Conservation (phyloP, 2,888 invertebrate species). For the Calameuta idolon region DNA sequence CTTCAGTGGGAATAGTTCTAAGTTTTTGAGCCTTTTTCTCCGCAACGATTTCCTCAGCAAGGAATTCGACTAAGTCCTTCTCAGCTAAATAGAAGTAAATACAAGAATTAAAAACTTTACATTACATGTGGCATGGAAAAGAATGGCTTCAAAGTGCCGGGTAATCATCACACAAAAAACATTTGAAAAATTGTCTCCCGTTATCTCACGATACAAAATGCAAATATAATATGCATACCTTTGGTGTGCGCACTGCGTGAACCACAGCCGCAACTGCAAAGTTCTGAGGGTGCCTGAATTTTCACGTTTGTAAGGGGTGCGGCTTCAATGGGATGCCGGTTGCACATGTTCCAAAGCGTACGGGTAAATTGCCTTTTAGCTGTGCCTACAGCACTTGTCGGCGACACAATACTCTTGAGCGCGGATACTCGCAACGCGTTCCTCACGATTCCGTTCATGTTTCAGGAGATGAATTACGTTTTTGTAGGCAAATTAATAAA, state of each 20-base stretch:
- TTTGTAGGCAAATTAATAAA: neutral
- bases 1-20: slow-evolving; percentile 78
- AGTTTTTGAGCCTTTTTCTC: slow-evolving; percentile 87
- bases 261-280: slow-evolving; percentile 79
- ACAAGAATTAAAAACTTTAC: slow-evolving; percentile 10
- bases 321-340: slow-evolving; percentile 56
- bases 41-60: slow-evolving; percentile 92
- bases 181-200: neutral
- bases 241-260: slow-evolving; percentile 75
- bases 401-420: slow-evolving; percentile 61
- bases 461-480: slow-evolving; percentile 41
- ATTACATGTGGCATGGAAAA: neutral
- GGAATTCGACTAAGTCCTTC: slow-evolving; percentile 88
- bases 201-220: slow-evolving; percentile 15
- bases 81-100: slow-evolving; percentile 73
- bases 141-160: neutral
- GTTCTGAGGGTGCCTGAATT: slow-evolving; percentile 72
- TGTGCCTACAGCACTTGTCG: slow-evolving; percentile 66
- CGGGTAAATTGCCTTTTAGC: slow-evolving; percentile 76
- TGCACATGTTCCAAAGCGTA: slow-evolving; percentile 81
- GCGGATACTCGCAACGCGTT: slow-evolving; percentile 70
- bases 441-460: slow-evolving; percentile 79
- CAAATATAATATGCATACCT: slow-evolving; percentile 68
- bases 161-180: slow-evolving; percentile 5
- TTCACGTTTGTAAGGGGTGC: slow-evolving; percentile 44